phyloP scores from a whole-genome alignment of 2,888 invertebrate species.

The Rhagonycha lutea region DNA sequence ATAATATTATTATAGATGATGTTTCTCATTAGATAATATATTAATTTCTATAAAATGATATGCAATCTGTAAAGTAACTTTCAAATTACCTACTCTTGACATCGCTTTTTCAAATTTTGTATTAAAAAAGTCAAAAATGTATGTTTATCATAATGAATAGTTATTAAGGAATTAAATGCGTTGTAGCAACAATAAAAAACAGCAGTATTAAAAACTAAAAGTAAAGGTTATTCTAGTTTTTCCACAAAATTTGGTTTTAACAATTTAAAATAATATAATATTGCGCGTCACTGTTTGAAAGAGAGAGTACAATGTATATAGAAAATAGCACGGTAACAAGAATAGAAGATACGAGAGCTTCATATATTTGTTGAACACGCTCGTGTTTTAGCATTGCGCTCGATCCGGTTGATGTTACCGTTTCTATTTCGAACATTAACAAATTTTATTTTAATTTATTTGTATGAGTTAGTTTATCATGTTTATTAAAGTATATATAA shows the following conservation, averaged over 20 bases:
- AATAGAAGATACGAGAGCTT: not conserved
- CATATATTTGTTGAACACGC: not conserved
- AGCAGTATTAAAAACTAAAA: not conserved
- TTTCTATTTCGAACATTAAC: slow-evolving; percentile 27
- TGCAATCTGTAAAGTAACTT: no score
- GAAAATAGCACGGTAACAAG: not conserved
- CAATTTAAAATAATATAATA: not conserved
- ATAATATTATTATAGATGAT: no score
- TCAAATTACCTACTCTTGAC: no score
- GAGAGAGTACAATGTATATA: not conserved
- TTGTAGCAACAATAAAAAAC: not conserved
- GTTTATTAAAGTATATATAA: slow-evolving; percentile 44
- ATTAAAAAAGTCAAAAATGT: not conserved
- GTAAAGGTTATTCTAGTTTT: not conserved
- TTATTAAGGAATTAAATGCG: not conserved
- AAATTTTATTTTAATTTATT: slow-evolving; percentile 25
- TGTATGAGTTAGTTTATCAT: slow-evolving; percentile 34
- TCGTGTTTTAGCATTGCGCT: slow-evolving; percentile 33
- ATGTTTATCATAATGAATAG: not conserved
- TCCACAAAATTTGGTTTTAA: not conserved
- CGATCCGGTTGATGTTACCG: slow-evolving; percentile 33
- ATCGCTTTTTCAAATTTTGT: no score
- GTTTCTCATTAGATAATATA: no score
- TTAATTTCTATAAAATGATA: no score
- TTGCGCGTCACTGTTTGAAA: not conserved